Base-by-base conservation (phyloP, 2,113 vertebrate species). In the Plotosus lineatus region DNA sequence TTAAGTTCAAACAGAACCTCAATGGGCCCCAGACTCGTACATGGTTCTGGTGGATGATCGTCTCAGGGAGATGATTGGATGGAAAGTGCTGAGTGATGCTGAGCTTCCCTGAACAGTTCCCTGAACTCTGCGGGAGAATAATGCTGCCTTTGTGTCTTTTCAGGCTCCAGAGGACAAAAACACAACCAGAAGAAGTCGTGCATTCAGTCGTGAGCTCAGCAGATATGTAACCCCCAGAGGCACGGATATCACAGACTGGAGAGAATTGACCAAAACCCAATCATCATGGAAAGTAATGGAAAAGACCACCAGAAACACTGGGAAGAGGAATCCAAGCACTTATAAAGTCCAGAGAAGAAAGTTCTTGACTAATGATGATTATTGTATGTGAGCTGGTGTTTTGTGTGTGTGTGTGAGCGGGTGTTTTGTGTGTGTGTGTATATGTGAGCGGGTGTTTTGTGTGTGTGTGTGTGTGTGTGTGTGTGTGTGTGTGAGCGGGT, bases 201-300 rank as follows among this genome's bases (percentile, higher is more conserved):
- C 83, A 93, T 94, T 87, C 93, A 94, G 86, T 93, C 92, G 2
- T 94, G 90, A 93, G 80, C 6, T 61, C 40, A 48, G 60, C 6
- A 4, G 53, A 55, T 50, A 17, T 14, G 14, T 7, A 40, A 56
- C 17, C 2, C 44, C 15, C 44, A 19, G 23, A 50, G 33, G 33
- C 38, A 36, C 26, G n/a, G 21, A 44, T 19, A 21, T 46, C 11
- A 8, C 6, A 5, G 2, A 0, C 21, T 55, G 48, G 36, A 38
- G 11, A 15, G 19, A 53, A 10, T 38, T 4, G 50, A 17, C 36
- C 71, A 73, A 19, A 51, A 51, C 17, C 2, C 11, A 28, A 63
- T 38, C 7, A 9, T 7, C 19, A 3, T 66, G 21, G 38, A 66
- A 66, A 42, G 61, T 38, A 3, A 1, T 60, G 60, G n/a, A n/a